Conservation (phyloP, 2,113 vertebrate genomes). For the Felis chaus region DNA sequence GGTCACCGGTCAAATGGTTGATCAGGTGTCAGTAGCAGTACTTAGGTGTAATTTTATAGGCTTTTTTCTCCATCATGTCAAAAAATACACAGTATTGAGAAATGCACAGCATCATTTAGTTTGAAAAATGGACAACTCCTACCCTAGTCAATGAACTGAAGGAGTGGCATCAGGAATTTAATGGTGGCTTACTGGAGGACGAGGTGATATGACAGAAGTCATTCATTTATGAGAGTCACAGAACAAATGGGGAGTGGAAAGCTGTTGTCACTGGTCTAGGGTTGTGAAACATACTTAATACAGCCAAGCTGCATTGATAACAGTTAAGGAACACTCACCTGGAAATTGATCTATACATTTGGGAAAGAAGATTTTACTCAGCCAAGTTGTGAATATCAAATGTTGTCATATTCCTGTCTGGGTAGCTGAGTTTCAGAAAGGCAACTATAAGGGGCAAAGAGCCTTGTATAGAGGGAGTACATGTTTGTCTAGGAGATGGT, state of each 20-base stretch:
- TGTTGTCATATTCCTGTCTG: background rate
- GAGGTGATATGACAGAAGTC: slow-evolving; percentile 62
- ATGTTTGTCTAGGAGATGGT: background rate
- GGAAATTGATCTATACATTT: background rate
- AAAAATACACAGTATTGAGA: slow-evolving; percentile 68
- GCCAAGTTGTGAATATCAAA: slow-evolving; percentile 5
- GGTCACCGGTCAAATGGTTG: slow-evolving; percentile 60
- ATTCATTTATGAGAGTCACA: slow-evolving; percentile 61
- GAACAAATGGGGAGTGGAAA: slow-evolving; percentile 44
- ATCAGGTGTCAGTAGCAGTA: slow-evolving; percentile 65
- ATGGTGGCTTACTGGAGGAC: slow-evolving; percentile 65
- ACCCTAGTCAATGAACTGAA: slow-evolving; percentile 72
- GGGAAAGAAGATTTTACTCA: slow-evolving; percentile 35
- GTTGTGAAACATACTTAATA: slow-evolving; percentile 17
- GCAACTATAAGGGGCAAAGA: background rate
- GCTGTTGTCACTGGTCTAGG: slow-evolving; percentile 15
- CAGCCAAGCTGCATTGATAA: background rate
- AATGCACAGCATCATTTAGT: slow-evolving; percentile 63
- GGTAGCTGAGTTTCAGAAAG: slow-evolving; percentile 12
- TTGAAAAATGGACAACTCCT: slow-evolving; percentile 71
- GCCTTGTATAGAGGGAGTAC: background rate
- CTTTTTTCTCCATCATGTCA: slow-evolving; percentile 63
- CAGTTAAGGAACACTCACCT: background rate
- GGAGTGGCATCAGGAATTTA: slow-evolving; percentile 71
- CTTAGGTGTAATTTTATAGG: slow-evolving; percentile 67